Base-by-base conservation (phyloP, 1,140 invertebrate genomes). In the Dreissena polymorpha region DNA sequence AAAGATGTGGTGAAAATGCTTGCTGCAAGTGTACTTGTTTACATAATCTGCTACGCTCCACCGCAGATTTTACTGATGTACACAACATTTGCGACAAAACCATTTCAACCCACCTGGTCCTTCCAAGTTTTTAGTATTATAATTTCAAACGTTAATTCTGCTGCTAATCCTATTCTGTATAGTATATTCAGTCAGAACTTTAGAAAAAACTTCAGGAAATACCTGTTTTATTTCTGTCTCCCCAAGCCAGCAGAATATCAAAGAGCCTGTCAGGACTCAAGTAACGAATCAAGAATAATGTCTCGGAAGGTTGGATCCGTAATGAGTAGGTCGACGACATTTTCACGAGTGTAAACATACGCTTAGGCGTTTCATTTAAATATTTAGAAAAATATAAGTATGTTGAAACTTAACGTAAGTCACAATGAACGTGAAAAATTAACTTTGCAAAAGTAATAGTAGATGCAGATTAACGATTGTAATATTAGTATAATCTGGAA, bases 141-240 rank as follows among this genome's bases (percentile, higher is more conserved):
- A 0, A 88, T 93, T 73, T 90, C 90, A 10, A 92, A 92, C 74
- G 86, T 91, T 0, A 93, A 93, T 60, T 93, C 93, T 0, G 92
- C 93, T 13, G 91, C 91, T 50, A 94, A 94, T 86, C 93, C 93
- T 10, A 86, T 94, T 12, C 88, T 94, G 0, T 94, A 93, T 75
- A 91, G 91, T 71, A 91, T 93, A 64, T 93, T 93, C 83, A 92
- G 92, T 79, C 90, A 92, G 67, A 93, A 92, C 69, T 93, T 93
- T 69, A 80, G 92, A 49, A 83, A 86, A 27, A 92, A 93, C 72
- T 92, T 93, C 81, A 88, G 89, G 67, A 86, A 87, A 23, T 89
- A 89, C 69, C 79, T 93, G 1, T 89, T 88, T 81, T 92, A 88
- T 53, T 67, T 88, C 39, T 88, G 89, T 69, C 63, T 84, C 84